Evolutionary conservation across 2,113 vertebrate species (phyloP).

Genomic region (Columba janthina): DNA sequence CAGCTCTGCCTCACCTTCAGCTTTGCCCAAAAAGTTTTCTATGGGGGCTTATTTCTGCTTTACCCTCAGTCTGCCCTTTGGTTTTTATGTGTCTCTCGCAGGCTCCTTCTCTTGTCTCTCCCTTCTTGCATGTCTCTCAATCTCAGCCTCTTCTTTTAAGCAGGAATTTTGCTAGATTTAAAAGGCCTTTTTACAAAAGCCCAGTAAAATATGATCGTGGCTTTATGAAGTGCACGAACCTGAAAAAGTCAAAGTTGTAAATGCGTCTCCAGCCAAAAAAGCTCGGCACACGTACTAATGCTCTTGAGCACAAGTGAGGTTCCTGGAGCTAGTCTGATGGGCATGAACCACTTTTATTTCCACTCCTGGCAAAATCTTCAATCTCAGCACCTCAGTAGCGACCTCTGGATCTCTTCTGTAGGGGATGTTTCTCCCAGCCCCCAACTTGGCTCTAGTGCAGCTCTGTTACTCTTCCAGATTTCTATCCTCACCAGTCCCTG

Average conservation of each 20-base stretch:
- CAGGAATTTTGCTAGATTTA: constrained; percentile 5
- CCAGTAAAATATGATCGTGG: constrained; percentile 2
- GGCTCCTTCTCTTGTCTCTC: neutral
- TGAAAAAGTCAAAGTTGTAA: constrained; percentile 21
- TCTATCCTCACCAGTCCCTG: constrained; percentile 7
- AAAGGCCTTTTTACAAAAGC: neutral
- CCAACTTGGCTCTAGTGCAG: neutral
- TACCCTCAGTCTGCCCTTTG: neutral
- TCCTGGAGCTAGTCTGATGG: neutral
- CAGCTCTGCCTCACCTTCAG: neutral
- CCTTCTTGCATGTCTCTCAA: neutral
- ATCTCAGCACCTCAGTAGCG: neutral
- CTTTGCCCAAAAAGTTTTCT: neutral
- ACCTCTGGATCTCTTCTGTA: neutral
- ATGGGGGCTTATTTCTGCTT: neutral
- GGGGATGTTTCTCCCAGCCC: neutral
- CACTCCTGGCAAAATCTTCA: neutral
- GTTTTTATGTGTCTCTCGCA: neutral
- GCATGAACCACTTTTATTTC: constrained; percentile 3
- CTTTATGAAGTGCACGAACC: neutral
- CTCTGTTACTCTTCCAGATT: neutral
- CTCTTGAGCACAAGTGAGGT: neutral
- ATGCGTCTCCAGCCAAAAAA: neutral
- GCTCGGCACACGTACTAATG: neutral
- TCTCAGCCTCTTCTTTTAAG: neutral